Conservation (phyloP, 1,140 invertebrate species). For the Pectinophora gossypiella region DNA sequence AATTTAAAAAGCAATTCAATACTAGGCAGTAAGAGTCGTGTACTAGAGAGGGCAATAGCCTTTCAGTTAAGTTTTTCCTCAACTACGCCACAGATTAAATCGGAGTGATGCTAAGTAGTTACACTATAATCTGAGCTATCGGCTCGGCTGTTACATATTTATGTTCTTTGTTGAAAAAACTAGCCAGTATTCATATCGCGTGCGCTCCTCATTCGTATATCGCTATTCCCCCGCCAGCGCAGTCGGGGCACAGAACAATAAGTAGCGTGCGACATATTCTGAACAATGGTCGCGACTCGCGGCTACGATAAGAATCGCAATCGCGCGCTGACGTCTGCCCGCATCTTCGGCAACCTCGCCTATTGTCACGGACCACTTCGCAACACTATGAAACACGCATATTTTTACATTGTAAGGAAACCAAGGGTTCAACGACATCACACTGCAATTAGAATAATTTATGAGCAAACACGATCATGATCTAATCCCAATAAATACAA, state of each 20-base stretch:
- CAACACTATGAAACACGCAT: slow-evolving; percentile 38
- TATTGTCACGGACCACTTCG: slow-evolving; percentile 39
- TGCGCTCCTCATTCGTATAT: background rate
- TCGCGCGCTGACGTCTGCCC: slow-evolving; percentile 46
- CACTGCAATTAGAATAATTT: background rate
- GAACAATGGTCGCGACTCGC: slow-evolving; percentile 58
- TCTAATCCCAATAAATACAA: background rate
- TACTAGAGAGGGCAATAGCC: no score
- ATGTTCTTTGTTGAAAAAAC: no score
- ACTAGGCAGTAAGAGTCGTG: no score
- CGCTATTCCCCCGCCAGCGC: background rate
- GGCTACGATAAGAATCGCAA: slow-evolving; percentile 67
- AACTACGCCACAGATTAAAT: no score
- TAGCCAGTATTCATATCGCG: background rate
- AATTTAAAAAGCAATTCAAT: no score
- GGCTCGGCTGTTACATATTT: no score
- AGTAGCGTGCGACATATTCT: slow-evolving; percentile 62
- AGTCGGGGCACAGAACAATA: slow-evolving; percentile 47
- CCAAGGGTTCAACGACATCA: background rate
- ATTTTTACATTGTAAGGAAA: slow-evolving; percentile 18
- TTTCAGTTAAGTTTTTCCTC: no score
- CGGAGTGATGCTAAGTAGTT: no score
- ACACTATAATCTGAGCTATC: no score
- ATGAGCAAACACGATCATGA: background rate
- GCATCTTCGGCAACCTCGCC: slow-evolving; percentile 31